Conservation (phyloP, 2,113 vertebrate species). For the Anser cygnoides region DNA sequence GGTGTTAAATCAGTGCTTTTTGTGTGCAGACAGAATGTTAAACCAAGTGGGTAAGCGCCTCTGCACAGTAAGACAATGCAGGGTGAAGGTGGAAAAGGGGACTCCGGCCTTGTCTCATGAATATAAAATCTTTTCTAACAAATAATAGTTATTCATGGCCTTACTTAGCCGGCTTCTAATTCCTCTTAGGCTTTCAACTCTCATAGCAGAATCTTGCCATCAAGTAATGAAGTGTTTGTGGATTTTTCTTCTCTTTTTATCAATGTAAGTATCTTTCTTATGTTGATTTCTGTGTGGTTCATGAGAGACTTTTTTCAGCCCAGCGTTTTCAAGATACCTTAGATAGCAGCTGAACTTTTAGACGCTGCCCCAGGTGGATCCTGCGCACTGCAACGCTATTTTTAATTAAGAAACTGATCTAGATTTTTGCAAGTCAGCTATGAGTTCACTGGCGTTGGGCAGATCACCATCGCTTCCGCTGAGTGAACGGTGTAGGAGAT, state of each 20-base stretch:
- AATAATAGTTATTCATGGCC: background rate
- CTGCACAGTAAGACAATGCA: background rate
- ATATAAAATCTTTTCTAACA: background rate
- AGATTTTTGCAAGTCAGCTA: background rate
- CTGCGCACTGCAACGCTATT: rapidly evolving
- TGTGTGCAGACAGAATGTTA: background rate
- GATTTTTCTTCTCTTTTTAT: rapidly evolving
- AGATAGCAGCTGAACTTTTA: background rate
- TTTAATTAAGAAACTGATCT: background rate
- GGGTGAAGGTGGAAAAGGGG: background rate
- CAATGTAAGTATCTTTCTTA: rapidly evolving
- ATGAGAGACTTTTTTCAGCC: background rate
- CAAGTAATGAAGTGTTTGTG: background rate
- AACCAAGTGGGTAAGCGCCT: background rate
- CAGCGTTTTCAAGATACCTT: background rate
- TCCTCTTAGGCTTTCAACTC: background rate
- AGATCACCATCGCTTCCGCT: background rate
- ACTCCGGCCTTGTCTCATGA: background rate
- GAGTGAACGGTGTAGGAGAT: background rate
- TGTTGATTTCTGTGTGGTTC: background rate
- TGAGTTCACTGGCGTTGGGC: background rate
- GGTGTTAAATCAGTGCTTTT: background rate
- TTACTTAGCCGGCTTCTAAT: background rate
- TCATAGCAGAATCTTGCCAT: background rate
- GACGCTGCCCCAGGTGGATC: background rate